A percentile compares a stretch with the other conserved stretches of the same genome.
phyloP scores from a whole-genome alignment of 2,797 vertebrate species.

The Neolamprologus multifasciatus region DNA sequence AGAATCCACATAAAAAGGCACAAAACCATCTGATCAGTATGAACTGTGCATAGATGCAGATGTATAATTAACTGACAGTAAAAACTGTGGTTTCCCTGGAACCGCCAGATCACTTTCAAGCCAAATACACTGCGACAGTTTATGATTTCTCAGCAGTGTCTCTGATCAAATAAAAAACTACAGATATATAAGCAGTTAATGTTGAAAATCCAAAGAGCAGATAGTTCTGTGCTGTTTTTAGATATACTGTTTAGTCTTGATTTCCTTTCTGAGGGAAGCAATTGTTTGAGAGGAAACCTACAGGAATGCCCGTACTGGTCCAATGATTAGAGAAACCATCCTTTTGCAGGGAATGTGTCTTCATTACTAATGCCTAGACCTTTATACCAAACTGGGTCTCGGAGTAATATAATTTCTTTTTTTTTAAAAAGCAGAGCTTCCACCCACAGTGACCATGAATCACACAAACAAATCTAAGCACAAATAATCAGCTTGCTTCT shows the following conservation, averaged over 20 bases:
- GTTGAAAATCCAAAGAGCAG: not conserved
- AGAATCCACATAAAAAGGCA: not conserved
- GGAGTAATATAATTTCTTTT: not conserved
- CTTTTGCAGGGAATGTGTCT: not conserved
- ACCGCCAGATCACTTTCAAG: not conserved
- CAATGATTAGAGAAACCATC: not conserved
- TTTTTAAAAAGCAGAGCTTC: not conserved
- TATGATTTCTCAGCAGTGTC: not conserved
- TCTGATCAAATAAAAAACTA: slow-evolving; percentile 1
- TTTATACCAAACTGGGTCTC: not conserved
- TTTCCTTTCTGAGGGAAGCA: not conserved
- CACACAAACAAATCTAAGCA: not conserved
- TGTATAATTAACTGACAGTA: not conserved
- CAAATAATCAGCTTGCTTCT: not conserved
- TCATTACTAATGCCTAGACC: not conserved
- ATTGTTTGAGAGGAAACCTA: not conserved
- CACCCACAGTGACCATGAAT: not conserved
- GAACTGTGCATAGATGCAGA: not conserved
- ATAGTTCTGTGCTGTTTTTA: not conserved
- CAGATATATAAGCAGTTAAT: not conserved
- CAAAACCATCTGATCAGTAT: not conserved
- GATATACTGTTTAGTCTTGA: not conserved
- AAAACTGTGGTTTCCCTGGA: slow-evolving; percentile 1
- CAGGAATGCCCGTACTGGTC: not conserved
- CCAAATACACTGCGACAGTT: not conserved